phyloP scores from a whole-genome alignment of 2,113 vertebrate genomes.

The Buteo buteo region DNA sequence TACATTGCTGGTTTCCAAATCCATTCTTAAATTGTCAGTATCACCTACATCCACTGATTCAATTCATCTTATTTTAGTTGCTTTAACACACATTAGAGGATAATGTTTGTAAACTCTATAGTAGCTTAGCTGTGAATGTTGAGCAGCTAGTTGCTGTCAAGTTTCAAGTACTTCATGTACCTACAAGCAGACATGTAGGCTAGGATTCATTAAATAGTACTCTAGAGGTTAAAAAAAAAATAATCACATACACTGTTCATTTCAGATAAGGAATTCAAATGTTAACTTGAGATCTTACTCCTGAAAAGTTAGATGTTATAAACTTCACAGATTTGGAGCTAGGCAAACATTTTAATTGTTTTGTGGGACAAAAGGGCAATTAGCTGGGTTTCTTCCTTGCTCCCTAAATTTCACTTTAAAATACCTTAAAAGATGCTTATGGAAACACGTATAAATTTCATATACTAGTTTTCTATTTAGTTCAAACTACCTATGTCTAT shows the following conservation, averaged over 20 bases:
- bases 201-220: not conserved
- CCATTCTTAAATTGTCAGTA: not conserved
- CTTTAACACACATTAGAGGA: not conserved
- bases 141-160: not conserved
- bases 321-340: not conserved
- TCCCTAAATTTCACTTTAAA: not conserved
- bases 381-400: not conserved
- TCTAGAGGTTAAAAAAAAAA: not conserved
- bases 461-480: not conserved
- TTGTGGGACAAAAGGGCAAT: not conserved
- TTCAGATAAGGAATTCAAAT: not conserved
- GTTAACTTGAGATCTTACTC: not conserved
- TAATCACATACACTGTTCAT: not conserved
- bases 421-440: not conserved
- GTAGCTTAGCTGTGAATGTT: not conserved
- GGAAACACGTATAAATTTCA: not conserved
- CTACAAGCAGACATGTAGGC: not conserved
- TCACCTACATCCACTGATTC: not conserved
- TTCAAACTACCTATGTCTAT: not conserved
- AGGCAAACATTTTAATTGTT: not conserved
- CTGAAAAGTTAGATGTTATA: not conserved
- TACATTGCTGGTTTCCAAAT: not conserved
- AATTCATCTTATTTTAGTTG: not conserved
- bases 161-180: not conserved
- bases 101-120: not conserved